Evolutionary conservation across 2,797 vertebrate genomes (phyloP).

Genomic region (Cossypha niveicapilla): DNA sequence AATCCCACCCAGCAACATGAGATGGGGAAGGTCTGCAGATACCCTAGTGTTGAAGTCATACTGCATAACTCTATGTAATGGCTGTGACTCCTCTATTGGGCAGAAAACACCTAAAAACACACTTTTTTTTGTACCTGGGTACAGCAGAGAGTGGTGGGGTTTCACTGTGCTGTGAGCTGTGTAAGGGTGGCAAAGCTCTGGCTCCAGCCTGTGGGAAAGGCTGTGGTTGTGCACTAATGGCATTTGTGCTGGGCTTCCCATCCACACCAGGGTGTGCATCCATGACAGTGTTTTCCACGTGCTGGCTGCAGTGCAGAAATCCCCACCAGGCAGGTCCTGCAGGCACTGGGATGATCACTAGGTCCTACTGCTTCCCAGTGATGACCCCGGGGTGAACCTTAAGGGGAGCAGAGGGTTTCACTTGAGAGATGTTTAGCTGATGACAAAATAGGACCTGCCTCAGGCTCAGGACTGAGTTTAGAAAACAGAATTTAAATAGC

Average conservation of each 20-base stretch:
- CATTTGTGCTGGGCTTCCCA: not conserved
- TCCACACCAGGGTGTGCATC: not conserved
- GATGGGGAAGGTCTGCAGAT: not conserved
- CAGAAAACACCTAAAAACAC: not conserved
- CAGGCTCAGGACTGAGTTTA: not conserved
- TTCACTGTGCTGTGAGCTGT: not conserved
- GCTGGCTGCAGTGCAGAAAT: not conserved
- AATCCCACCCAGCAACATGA: not conserved
- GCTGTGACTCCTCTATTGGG: not conserved
- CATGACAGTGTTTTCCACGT: rapidly evolving
- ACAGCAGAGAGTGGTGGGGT: rapidly evolving
- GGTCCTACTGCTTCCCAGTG: not conserved
- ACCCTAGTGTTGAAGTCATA: not conserved
- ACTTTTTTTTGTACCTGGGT: rapidly evolving
- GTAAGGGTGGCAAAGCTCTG: rapidly evolving
- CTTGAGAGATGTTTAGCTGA: not conserved
- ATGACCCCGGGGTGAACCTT: not conserved
- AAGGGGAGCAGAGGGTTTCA: not conserved
- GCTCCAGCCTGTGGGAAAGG: not conserved
- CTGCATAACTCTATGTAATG: not conserved
- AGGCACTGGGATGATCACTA: not conserved
- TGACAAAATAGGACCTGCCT: not conserved
- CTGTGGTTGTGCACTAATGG: not conserved
- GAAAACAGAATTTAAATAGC: not conserved
- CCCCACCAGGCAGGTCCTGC: not conserved